phyloP scores from a whole-genome alignment of 2,888 invertebrate genomes.

The Aspidapion aeneum region DNA sequence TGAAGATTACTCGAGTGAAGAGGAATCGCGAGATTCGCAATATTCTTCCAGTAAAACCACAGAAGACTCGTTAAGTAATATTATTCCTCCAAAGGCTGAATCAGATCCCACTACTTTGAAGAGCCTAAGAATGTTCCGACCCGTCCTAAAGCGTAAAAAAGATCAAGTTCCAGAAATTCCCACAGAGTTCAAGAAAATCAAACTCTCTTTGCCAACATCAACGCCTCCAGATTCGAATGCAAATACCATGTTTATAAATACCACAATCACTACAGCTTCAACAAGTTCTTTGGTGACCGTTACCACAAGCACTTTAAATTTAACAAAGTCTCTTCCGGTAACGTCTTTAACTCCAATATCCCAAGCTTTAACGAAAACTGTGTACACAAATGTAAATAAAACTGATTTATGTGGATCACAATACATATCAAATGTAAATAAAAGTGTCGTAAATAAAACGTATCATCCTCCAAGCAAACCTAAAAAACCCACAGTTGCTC shows the following conservation, averaged over 20 bases:
- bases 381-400: background rate
- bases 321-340: background rate
- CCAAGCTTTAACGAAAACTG: background rate
- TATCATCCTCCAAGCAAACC: background rate
- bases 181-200: conserved; percentile 8
- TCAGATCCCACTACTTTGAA: conserved; percentile 54
- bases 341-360: background rate
- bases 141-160: conserved; percentile 40
- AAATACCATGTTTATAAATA: background rate
- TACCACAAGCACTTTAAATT: background rate
- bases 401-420: background rate
- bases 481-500: background rate
- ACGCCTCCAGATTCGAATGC: background rate
- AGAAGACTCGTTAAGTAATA: conserved; percentile 32
- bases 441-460: background rate
- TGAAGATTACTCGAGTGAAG: conserved; percentile 37
- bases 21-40: conserved; percentile 50
- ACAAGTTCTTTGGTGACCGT: background rate
- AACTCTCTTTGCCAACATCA: background rate
- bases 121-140: conserved; percentile 53
- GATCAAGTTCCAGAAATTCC: conserved; percentile 14
- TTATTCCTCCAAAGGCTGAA: conserved; percentile 31
- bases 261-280: too few relatives aligned
- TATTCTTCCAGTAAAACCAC: conserved; percentile 49
- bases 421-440: background rate